Evolutionary conservation across 2,113 vertebrate species (phyloP).

Genomic region (Numenius arquata): DNA sequence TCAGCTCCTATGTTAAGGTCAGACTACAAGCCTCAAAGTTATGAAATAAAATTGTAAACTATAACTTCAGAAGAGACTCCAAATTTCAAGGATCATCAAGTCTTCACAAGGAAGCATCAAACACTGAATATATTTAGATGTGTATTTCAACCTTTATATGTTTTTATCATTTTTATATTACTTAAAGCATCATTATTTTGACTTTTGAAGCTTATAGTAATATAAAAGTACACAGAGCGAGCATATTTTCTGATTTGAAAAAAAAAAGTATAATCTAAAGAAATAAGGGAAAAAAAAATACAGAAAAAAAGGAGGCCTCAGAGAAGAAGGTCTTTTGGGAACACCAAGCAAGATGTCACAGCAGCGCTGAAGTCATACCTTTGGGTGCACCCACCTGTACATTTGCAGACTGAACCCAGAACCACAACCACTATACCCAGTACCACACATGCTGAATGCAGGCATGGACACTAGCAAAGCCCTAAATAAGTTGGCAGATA

Average conservation of each 20-base stretch:
- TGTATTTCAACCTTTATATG: background rate
- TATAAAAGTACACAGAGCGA: background rate
- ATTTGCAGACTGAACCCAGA: background rate
- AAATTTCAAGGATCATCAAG: background rate
- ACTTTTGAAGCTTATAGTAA: background rate
- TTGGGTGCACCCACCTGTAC: background rate
- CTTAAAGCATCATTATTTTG: background rate
- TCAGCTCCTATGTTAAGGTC: background rate
- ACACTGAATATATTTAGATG: background rate
- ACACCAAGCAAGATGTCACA: background rate
- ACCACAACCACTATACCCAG: background rate
- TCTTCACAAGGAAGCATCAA: background rate
- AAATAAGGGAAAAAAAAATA: background rate
- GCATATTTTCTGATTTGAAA: background rate
- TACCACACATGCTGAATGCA: accelerated
- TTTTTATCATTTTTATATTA: background rate
- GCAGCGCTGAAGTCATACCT: background rate
- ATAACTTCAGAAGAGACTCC: background rate
- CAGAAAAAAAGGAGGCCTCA: accelerated
- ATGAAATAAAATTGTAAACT: background rate
- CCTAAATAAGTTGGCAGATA: background rate
- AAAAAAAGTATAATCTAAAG: background rate
- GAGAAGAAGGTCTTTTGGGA: background rate
- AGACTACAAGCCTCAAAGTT: background rate
- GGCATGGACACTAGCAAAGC: background rate